Base-by-base conservation (phyloP, 1,140 invertebrate genomes). In the Drosophila lacertosa region DNA sequence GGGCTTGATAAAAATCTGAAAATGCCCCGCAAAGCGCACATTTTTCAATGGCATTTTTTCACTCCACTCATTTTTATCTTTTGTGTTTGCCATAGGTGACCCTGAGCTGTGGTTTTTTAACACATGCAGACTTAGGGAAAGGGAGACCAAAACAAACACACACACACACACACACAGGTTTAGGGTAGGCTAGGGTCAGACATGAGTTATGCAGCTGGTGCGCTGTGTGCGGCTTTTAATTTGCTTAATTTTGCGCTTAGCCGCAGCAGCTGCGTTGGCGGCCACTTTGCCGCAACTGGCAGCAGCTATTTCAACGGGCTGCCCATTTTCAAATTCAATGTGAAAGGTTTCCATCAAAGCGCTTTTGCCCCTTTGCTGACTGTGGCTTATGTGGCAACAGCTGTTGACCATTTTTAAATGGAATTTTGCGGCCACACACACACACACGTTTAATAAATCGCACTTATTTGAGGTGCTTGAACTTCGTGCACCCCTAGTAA, bases 191-290 rank as follows among this genome's bases (percentile, higher is more conserved):
- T n/a, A n/a, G n/a, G 53, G 29, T 48, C 33, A 5, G 4, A 67
- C 50, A 78, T 78, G 68, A 86, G 77, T 67, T 88, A 88, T 86
- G 82, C 77, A 86, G 77, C 77, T 88, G 70, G 42, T 54, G 70
- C 55, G 60, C 73, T 80, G 60, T 54, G 68, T 81, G 81, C 58
- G 82, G 82, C 77, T 88, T 86, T 86, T 86, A 86, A 86, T 86
- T 86, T 88, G 82, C 81, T 86, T 86, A 86, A 86, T 86, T 86
- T 86, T 88, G 77, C 74, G 80, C 80, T 84, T 86, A 84, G 80
- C 80, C 80, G 48, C 80, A 82, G 70, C 60, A 70, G 55, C 79
- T 57, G 78, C 55, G n/a, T n/a, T n/a, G n/a, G n/a, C n/a, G n/a
- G n/a, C n/a, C n/a, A n/a, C n/a, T n/a, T n/a, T n/a, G n/a, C n/a